Evolutionary conservation across 2,888 invertebrate species (phyloP), one percentile per base, ranked within the genome.

Genomic region (Drosophila mercatorum): DNA sequence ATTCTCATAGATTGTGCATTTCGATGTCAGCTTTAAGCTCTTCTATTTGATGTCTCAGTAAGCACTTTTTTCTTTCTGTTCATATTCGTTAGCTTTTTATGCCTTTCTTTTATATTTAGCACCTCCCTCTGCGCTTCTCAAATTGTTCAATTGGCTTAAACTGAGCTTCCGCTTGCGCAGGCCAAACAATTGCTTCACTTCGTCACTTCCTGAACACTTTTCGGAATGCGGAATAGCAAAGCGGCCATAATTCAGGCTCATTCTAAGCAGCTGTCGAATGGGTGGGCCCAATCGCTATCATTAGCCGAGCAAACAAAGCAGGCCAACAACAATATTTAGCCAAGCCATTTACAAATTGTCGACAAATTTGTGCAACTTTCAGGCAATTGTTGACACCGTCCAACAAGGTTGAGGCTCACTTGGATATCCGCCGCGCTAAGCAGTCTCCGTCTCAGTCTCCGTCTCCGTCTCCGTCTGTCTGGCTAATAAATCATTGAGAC

Each of bases 401-500:
- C 43, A 41, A 47, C 38, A 31, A 31, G 31, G 38, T 17, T 55
- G 5, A 22, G 79, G 58, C 67, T 59, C 46, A 11, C 22, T 7
- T 53, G 59, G 56, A 41, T 58, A 63, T 69, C 62, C 63, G 59
- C 36, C 57, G 28, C 52, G 49, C 51, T 87, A 85, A 81, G 79
- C 58, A n/a, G 8, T 47, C 46, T 26, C 12, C 22, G 11, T 47
- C 72, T 75, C 87, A 1, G 11, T 2, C 10, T 49, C 56, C 44
- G 34, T 2, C 10, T 46, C 22, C 68, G 52, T 64, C 88, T 71
- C 17, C 17, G 55, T 80, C 60, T 47, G 64, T 47, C 57, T 52
- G 78, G 83, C 90, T 85, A 85, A 85, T 85, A 85, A 85, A 85
- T 85, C 90, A 85, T 85, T 86, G 83, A 61, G 78, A 68, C 66